Conservation (phyloP, 2,888 invertebrate genomes). For the Athetis lepigone region DNA sequence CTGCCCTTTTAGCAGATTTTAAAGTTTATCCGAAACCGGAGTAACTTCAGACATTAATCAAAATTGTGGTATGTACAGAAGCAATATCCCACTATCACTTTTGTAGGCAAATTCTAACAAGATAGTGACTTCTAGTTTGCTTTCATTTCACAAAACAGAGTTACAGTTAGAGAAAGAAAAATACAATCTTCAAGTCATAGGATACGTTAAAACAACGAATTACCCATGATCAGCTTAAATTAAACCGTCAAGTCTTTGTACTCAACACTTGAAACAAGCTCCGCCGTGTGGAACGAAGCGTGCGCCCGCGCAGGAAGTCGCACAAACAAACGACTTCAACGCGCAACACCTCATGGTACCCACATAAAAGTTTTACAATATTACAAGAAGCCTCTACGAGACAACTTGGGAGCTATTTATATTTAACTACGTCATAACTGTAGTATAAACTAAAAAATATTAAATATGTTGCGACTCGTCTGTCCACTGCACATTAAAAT, state of each 20-base stretch:
- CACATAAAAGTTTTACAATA: slow-evolving; percentile 11
- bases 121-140: no score
- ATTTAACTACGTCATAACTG: slow-evolving; percentile 14
- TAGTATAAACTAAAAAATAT: no score
- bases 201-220: background rate
- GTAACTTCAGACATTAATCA: no score
- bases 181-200: background rate
- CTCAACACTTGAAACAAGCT: slow-evolving; percentile 33
- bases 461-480: slow-evolving; percentile 7
- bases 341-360: slow-evolving; percentile 41
- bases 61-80: no score
- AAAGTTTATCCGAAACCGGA: no score
- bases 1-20: no score
- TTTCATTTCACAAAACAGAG: no score
- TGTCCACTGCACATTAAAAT: slow-evolving; percentile 31
- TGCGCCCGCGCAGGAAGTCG: slow-evolving; percentile 69
- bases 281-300: slow-evolving; percentile 72
- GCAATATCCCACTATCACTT: no score
- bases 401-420: background rate
- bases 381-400: background rate
- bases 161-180: no score
- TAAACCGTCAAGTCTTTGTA: slow-evolving; percentile 41
- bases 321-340: slow-evolving; percentile 55
- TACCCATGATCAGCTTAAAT: slow-evolving; percentile 31
- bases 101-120: no score